phyloP scores from a whole-genome alignment of 2,113 vertebrate genomes.

The Zootoca vivipara region DNA sequence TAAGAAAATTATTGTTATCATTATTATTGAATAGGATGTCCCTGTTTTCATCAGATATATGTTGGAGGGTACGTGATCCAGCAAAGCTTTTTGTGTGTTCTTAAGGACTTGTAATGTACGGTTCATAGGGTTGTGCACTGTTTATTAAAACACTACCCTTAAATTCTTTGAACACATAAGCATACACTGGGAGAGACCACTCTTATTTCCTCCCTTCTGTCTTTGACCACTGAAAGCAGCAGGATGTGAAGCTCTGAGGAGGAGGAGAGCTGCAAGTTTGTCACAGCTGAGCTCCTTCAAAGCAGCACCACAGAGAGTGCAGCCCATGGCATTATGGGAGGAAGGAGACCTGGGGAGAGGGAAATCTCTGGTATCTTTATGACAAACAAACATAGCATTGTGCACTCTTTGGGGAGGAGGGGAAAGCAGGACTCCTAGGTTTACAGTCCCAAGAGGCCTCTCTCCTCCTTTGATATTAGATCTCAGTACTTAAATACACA shows the following conservation, averaged over 20 bases:
- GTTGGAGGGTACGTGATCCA: too few relatives aligned
- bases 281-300: not conserved
- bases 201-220: not conserved
- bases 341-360: not conserved
- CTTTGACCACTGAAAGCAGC: not conserved
- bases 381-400: not conserved
- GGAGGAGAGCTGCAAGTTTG: not conserved
- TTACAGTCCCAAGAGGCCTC: not conserved
- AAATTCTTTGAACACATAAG: conserved; percentile 9
- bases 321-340: not conserved
- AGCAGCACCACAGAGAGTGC: not conserved
- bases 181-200: not conserved
- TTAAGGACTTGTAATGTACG: not conserved
- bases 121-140: not conserved
- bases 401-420: not conserved
- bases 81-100: too few relatives aligned
- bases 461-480: not conserved
- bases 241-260: not conserved
- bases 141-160: not conserved
- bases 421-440: not conserved
- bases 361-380: not conserved
- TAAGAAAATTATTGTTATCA: too few relatives aligned
- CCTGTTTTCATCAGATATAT: too few relatives aligned
- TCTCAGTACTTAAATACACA: not conserved
- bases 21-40: too few relatives aligned